These are phyloP conservation scores for Nymphalis io DNA, from an alignment of 1,140 invertebrate genomes.

Conservation along the genomic window DNA sequence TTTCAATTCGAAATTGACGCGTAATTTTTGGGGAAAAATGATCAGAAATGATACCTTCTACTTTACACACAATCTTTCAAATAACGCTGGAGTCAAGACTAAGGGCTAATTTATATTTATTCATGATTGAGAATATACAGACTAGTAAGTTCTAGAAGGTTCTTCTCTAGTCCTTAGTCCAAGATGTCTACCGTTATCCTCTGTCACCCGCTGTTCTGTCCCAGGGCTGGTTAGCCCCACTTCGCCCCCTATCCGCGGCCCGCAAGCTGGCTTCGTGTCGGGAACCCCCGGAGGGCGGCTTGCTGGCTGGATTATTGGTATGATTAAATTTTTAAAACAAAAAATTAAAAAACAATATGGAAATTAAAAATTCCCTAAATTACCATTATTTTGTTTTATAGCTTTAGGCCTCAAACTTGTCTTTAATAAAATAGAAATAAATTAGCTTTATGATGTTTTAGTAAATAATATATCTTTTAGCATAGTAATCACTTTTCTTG, in stretches of 20 bases:
- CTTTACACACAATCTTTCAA: background rate
- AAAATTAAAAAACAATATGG: no score
- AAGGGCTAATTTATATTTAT: background rate
- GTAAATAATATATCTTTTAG: no score
- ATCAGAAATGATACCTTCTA: background rate
- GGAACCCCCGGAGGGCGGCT: slow-evolving; percentile 74
- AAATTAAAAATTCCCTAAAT: background rate
- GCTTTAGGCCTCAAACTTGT: background rate
- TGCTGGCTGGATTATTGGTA: slow-evolving; percentile 76
- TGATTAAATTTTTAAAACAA: slow-evolving; percentile 17
- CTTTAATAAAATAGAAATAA: no score
- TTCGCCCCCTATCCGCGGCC: slow-evolving; percentile 57
- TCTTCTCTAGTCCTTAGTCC: background rate
- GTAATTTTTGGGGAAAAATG: background rate
- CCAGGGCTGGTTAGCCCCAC: slow-evolving; percentile 69
- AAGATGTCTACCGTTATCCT: background rate
- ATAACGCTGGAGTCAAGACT: slow-evolving; percentile 7
- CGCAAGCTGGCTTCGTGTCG: slow-evolving; percentile 72
- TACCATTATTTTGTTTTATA: background rate
- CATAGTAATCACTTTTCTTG: no score
- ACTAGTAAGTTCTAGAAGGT: background rate
- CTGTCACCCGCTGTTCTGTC: slow-evolving; percentile 25
- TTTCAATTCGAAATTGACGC: no score
- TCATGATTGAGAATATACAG: no score
- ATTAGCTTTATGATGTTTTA: no score